Evolutionary conservation across 1,140 invertebrate genomes (phyloP).

Genomic region (Caenorhabditis tropicalis): DNA sequence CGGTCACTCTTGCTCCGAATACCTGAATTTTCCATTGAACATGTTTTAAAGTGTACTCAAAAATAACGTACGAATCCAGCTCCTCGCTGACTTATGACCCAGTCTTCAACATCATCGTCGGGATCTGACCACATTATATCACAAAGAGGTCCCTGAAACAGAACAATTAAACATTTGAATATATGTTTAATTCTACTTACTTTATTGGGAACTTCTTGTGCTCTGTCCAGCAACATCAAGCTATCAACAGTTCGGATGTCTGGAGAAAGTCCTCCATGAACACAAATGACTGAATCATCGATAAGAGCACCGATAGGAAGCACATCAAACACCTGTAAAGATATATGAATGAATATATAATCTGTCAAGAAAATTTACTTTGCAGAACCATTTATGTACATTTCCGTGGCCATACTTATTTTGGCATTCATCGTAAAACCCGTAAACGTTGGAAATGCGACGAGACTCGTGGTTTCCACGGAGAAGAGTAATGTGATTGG

Average conservation of each 20-base stretch:
- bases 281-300: conserved; percentile 68
- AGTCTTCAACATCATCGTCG: conserved; percentile 85
- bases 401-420: conserved; percentile 68
- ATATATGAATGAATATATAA: neutral
- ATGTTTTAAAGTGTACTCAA: neutral
- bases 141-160: conserved; percentile 63
- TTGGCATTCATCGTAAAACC: conserved; percentile 73
- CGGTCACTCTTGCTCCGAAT: conserved; percentile 61
- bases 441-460: conserved; percentile 88
- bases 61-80: conserved; percentile 79
- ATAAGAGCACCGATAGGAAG: conserved; percentile 69
- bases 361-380: conserved; percentile 44
- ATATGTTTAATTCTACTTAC: neutral
- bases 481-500: conserved; percentile 95
- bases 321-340: conserved; percentile 68
- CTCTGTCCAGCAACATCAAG: conserved; percentile 62
- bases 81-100: conserved; percentile 88
- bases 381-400: conserved; percentile 71
- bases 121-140: conserved; percentile 89
- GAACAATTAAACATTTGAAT: neutral
- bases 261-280: conserved; percentile 70
- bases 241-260: conserved; percentile 64
- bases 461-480: conserved; percentile 95
- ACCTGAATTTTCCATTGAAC: conserved; percentile 53
- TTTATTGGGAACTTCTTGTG: conserved; percentile 65